Evolutionary conservation across 2,797 vertebrate species (phyloP), one percentile per base, ranked within the genome.

Genomic region (Nyctalus aviator): DNA sequence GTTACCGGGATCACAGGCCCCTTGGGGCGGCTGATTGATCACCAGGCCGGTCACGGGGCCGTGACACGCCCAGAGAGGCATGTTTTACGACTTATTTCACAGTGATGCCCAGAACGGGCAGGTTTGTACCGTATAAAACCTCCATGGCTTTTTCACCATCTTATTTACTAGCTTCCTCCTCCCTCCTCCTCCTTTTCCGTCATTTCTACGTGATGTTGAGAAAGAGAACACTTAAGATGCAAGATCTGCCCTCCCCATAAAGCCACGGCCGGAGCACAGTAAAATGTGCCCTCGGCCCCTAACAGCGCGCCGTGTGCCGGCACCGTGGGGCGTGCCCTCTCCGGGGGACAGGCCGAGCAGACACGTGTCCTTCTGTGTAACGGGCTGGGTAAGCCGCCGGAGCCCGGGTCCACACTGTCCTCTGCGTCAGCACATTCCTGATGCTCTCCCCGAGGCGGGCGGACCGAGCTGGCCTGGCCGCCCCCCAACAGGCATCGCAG

Each of bases 111-210:
- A 94, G 91, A 73, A 96, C 91, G 88, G 69, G 97, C 95, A 62
- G 96, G 96, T 79, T 95, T 96, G 88, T 96, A 97, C 84, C 64
- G 96, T 91, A 90, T 69, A 92, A 95, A 92, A 95, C 90, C 88
- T 82, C 86, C 96, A 15, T 69, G 95, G 87, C 88, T 96, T 95
- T 94, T 97, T 96, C 93, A 88, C 71, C 91, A 84, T 76, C 62
- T 75, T 75, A 88, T 81, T 84, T 92, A 41, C 37, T 41, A 41
- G 37, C 37, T 41, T 41, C 84, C 77, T 92, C 30, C 85, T 59
- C 88, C 84, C 73, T 82, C 88, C 23, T 75, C 15, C 69, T 48
- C n/a, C 46, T 90, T 91, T 84, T 10, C 73, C 32, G 90, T 83
- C 91, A 84, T 11, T 95, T 90, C 21, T 81, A 41, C 57, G 79